These are phyloP conservation scores for Deilephila elpenor DNA, from an alignment of 2,888 invertebrate genomes.

Conservation along the genomic window DNA sequence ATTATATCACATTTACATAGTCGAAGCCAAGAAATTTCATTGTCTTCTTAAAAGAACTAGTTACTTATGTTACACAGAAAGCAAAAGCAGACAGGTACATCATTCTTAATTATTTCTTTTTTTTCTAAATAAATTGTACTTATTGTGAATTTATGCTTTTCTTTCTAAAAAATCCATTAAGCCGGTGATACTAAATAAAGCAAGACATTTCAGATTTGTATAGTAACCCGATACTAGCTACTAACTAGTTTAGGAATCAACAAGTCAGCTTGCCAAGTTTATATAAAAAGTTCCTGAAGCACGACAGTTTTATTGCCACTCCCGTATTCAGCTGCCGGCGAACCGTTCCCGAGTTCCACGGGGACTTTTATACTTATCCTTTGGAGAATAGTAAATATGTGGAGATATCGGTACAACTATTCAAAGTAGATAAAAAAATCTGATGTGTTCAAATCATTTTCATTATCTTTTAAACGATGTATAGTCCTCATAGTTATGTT, in stretches of 20 bases:
- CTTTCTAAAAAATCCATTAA: too few species aligned
- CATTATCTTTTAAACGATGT: too few species aligned
- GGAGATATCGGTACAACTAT: too few species aligned
- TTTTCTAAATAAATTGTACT: too few species aligned
- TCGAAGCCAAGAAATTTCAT: too few species aligned
- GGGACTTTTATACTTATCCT: slow-evolving; percentile 17
- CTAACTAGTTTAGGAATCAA: slow-evolving; percentile 34
- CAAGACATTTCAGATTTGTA: neutral
- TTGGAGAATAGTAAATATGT: neutral
- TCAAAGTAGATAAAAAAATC: neutral
- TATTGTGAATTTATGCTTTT: too few species aligned
- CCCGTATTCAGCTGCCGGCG: slow-evolving; percentile 40
- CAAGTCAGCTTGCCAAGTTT: slow-evolving; percentile 36
- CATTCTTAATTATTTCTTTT: too few species aligned
- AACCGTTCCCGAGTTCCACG: neutral
- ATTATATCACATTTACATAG: too few species aligned
- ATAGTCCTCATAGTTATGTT: too few species aligned
- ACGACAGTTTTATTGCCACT: slow-evolving; percentile 43
- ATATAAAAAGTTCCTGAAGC: slow-evolving; percentile 26
- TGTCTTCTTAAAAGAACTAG: too few species aligned
- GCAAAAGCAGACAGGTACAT: too few species aligned
- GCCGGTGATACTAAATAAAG: neutral
- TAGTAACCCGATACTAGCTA: neutral
- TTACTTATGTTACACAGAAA: too few species aligned
- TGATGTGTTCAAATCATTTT: neutral